These are phyloP conservation scores for Ceyx erithaca DNA, from an alignment of 2,797 vertebrate genomes.

Conservation along the genomic window DNA sequence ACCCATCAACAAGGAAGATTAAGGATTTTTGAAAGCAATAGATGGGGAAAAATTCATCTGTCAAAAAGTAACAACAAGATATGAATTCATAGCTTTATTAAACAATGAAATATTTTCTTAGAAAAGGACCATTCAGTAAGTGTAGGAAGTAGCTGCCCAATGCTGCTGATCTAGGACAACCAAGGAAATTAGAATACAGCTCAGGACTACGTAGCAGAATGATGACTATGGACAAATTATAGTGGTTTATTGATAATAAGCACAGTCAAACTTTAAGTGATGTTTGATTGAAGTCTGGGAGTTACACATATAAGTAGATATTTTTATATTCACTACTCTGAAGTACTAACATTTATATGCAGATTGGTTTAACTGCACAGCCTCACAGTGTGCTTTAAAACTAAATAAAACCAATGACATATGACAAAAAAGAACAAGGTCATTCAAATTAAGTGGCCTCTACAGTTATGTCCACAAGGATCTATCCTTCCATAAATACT, in stretches of 20 bases:
- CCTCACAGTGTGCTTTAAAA: neutral
- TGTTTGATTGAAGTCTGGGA: neutral
- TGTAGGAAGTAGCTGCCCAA: neutral
- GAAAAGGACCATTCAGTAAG: neutral
- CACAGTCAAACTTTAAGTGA: neutral
- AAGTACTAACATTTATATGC: neutral
- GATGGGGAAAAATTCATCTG: neutral
- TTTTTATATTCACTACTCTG: neutral
- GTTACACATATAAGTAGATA: neutral
- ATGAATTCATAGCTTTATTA: neutral
- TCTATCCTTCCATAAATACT: neutral
- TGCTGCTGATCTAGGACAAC: neutral
- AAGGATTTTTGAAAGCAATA: neutral
- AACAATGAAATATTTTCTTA: neutral
- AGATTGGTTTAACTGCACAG: neutral
- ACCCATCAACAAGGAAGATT: neutral
- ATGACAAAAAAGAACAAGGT: neutral
- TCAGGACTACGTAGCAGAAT: neutral
- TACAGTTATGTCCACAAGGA: neutral
- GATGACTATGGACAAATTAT: neutral
- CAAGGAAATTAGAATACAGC: neutral
- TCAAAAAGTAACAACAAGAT: neutral
- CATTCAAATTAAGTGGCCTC: neutral
- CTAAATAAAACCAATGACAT: neutral
- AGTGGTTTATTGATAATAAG: neutral